A percentile compares a stretch with the other conserved stretches of the same genome.
phyloP scores from a whole-genome alignment of 2,888 invertebrate genomes.

The Thymelicus acteon region DNA sequence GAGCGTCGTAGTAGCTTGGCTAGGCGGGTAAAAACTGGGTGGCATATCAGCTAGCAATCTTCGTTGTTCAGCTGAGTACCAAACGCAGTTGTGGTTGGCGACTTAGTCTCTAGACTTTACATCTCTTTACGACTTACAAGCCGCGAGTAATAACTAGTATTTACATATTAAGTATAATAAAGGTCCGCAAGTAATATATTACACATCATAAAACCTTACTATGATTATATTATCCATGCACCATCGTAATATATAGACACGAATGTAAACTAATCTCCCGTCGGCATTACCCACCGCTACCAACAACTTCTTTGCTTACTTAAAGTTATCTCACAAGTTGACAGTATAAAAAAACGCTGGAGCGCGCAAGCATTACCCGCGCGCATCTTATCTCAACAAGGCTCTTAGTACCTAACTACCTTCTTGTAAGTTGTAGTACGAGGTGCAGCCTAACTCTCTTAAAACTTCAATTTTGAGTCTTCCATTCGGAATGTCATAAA shows the following conservation, averaged over 20 bases:
- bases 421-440: not conserved
- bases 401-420: not conserved
- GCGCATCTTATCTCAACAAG: conserved; percentile 2
- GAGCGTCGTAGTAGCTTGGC: too few relatives aligned
- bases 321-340: conserved; percentile 5
- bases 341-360: conserved; percentile 12
- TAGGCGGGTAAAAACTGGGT: too few relatives aligned
- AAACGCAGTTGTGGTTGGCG: too few relatives aligned
- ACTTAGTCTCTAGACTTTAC: too few relatives aligned
- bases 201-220: too few relatives aligned
- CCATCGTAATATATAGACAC: not conserved
- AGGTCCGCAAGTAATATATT: not conserved
- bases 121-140: too few relatives aligned
- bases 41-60: too few relatives aligned
- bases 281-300: not conserved
- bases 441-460: not conserved
- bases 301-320: conserved; percentile 17
- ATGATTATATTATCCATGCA: not conserved
- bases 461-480: too few relatives aligned
- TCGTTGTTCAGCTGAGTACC: too few relatives aligned
- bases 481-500: too few relatives aligned
- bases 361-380: conserved; percentile 5
- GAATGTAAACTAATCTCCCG: not conserved
- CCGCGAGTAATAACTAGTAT: too few relatives aligned
- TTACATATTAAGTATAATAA: too few relatives aligned